Evolutionary conservation across 2,113 vertebrate species (phyloP).

Genomic region (Capreolus pygargus): DNA sequence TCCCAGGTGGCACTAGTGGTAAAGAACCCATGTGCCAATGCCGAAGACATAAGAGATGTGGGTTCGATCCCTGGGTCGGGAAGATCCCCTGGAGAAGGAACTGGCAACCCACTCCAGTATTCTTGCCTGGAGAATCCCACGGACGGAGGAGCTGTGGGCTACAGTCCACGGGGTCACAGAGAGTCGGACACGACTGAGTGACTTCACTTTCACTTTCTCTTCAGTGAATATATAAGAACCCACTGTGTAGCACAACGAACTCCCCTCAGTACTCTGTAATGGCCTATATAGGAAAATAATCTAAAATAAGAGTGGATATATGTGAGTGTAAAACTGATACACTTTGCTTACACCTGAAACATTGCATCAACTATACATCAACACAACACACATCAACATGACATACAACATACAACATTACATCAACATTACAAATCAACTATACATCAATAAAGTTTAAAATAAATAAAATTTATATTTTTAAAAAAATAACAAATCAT

Average conservation of each 20-base stretch:
- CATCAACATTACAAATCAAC: background rate
- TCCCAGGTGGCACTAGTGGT: background rate
- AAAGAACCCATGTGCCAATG: background rate
- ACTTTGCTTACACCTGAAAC: background rate
- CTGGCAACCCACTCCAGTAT: background rate
- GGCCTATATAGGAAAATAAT: background rate
- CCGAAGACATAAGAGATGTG: accelerated
- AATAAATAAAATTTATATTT: background rate
- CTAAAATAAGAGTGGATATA: background rate
- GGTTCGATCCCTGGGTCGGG: background rate
- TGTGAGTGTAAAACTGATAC: background rate
- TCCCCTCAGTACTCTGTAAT: background rate
- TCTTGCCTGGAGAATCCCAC: background rate
- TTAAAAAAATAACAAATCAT: background rate
- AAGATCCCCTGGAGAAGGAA: background rate
- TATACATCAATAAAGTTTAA: background rate
- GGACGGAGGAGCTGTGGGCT: background rate
- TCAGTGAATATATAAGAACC: background rate
- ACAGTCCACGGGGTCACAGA: background rate
- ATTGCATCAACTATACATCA: background rate
- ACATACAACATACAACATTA: background rate
- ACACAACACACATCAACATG: background rate
- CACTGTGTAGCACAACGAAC: background rate
- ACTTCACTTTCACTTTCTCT: no score
- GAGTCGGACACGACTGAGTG: background rate